Evolutionary conservation across 1,140 invertebrate species (phyloP).

Genomic region (Drosophila lacertosa): DNA sequence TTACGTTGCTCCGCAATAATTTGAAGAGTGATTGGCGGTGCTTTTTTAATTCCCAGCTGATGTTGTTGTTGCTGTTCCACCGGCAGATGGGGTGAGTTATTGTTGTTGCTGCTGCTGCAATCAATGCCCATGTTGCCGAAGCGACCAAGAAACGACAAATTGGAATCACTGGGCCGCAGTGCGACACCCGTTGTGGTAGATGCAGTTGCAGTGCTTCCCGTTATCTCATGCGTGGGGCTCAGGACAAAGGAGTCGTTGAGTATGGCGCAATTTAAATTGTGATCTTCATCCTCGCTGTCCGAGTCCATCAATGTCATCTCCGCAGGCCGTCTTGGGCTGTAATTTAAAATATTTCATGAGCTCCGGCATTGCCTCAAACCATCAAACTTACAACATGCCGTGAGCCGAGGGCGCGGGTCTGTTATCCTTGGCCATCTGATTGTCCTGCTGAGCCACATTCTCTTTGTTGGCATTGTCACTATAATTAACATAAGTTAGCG

Average conservation of each 20-base stretch:
- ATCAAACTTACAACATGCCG: slow-evolving; percentile 35
- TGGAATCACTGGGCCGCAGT: slow-evolving; percentile 40
- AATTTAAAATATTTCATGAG: slow-evolving; percentile 1
- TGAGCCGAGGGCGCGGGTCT: neutral
- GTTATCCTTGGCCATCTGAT: slow-evolving; percentile 1
- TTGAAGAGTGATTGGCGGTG: slow-evolving; percentile 35
- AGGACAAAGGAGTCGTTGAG: slow-evolving; percentile 81
- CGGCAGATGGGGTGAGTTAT: slow-evolving; percentile 24
- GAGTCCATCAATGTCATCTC: slow-evolving; percentile 72
- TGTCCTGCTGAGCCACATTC: slow-evolving; percentile 21
- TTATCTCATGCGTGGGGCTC: slow-evolving; percentile 65
- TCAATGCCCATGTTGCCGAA: slow-evolving; percentile 73
- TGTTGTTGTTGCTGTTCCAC: slow-evolving; percentile 11
- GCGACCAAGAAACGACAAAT: slow-evolving; percentile 65
- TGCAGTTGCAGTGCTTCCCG: slow-evolving; percentile 35
- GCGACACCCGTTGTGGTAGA: slow-evolving; percentile 7
- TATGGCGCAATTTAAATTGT: slow-evolving; percentile 80
- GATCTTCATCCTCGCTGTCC: slow-evolving; percentile 78
- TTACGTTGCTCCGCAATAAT: slow-evolving; percentile 51
- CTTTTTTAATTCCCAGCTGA: slow-evolving; percentile 15
- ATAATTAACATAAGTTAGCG: neutral
- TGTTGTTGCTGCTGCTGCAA: slow-evolving; percentile 36
- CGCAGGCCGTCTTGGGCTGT: slow-evolving; percentile 63
- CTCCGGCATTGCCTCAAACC: neutral
- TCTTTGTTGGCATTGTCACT: slow-evolving; percentile 38